Evolutionary conservation across 2,113 vertebrate genomes (phyloP).

Genomic region (Eublepharis macularius): DNA sequence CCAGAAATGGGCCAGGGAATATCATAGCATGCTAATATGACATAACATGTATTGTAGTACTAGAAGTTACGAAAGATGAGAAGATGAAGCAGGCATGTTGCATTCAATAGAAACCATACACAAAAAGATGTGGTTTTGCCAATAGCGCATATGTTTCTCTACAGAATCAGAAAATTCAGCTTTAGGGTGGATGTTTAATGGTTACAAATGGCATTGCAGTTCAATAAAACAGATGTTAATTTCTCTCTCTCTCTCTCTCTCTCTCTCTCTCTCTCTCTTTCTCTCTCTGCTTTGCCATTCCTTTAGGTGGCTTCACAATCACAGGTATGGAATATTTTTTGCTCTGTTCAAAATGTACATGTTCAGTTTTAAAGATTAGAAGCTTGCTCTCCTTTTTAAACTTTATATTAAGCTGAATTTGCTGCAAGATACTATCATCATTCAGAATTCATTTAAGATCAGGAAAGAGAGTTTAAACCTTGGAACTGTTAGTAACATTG

Average conservation of each 20-base stretch:
- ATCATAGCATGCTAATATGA: background rate
- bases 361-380: constrained; percentile 14
- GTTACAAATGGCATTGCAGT: background rate
- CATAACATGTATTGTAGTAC: background rate
- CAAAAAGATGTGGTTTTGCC: background rate
- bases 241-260: constrained; percentile 45
- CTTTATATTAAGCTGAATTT: background rate
- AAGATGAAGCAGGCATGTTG: background rate
- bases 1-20: background rate
- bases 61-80: background rate
- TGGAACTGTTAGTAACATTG: background rate
- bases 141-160: background rate
- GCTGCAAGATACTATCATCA: background rate
- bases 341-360: background rate
- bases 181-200: background rate
- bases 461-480: background rate
- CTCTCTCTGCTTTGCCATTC: constrained; percentile 59
- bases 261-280: constrained; percentile 46
- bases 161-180: background rate
- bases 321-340: constrained; percentile 77
- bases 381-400: background rate
- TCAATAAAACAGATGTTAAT: constrained; percentile 63
- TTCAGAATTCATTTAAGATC: background rate
- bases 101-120: too few relatives aligned
- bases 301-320: constrained; percentile 82